Percentiles rank a stretch among this genome's conserved stretches.
Conservation (phyloP, 2,888 invertebrate genomes). For the Drosophila peninsularis region DNA sequence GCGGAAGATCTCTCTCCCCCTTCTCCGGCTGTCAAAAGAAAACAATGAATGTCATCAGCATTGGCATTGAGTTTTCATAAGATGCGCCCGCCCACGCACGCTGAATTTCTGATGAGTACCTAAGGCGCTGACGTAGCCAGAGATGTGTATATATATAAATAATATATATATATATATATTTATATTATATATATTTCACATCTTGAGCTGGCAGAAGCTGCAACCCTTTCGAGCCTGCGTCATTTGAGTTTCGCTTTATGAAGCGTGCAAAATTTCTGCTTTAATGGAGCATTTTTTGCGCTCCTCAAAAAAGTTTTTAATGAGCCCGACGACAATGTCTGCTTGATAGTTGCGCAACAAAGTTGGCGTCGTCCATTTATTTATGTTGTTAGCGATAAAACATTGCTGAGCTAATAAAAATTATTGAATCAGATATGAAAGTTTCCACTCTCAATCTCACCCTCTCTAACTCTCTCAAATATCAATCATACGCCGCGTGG, state of each 20-base stretch:
- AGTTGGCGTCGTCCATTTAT: neutral
- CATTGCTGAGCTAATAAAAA: slow-evolving; percentile 18
- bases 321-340: slow-evolving; percentile 38
- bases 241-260: slow-evolving; percentile 37
- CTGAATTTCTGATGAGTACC: slow-evolving; percentile 71
- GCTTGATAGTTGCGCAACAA: slow-evolving; percentile 19
- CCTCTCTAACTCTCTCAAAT: slow-evolving; percentile 27
- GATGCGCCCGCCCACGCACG: slow-evolving; percentile 66
- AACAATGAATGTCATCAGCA: slow-evolving; percentile 77
- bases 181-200: neutral
- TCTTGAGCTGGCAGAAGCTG: neutral
- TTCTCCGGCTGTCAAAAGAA: slow-evolving; percentile 49
- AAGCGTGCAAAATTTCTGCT: slow-evolving; percentile 43
- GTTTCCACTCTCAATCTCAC: neutral
- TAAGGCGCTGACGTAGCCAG: slow-evolving; percentile 34
- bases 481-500: slow-evolving; percentile 66
- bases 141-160: neutral
- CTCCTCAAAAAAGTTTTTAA: slow-evolving; percentile 65
- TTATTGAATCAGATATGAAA: slow-evolving; percentile 29
- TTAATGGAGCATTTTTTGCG: too few species aligned
- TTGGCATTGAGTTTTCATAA: slow-evolving; percentile 75
- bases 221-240: slow-evolving; percentile 48
- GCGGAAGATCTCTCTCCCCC: neutral
- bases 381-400: slow-evolving; percentile 19
- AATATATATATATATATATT: slow-evolving; percentile 2